Evolutionary conservation across 1,140 invertebrate species (phyloP).

Genomic region (Drepana arcuata): DNA sequence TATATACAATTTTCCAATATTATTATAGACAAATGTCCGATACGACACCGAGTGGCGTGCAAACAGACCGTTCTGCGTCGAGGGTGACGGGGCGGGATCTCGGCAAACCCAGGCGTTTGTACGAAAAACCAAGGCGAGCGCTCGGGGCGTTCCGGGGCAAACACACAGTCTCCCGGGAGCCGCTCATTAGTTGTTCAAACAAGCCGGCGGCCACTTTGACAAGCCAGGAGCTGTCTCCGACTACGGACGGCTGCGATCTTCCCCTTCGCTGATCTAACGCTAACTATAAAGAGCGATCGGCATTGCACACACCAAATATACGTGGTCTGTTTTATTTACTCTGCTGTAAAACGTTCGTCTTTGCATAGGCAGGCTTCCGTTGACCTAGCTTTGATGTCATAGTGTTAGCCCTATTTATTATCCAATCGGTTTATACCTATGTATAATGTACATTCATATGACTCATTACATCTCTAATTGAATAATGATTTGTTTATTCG

Average conservation of each 20-base stretch:
- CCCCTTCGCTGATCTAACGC: constrained; percentile 54
- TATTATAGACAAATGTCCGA: constrained; percentile 43
- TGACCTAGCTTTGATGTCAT: too few species aligned
- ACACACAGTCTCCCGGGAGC: constrained; percentile 33
- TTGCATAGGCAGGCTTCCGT: background rate
- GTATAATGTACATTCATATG: too few species aligned
- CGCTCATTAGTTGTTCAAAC: constrained; percentile 51
- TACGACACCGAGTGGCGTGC: constrained; percentile 38
- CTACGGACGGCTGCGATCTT: constrained; percentile 29
- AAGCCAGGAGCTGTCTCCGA: constrained; percentile 34
- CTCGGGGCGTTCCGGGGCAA: constrained; percentile 50
- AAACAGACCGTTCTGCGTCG: constrained; percentile 27
- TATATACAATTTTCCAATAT: too few species aligned
- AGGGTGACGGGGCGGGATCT: constrained; percentile 14
- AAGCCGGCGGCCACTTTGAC: constrained; percentile 63
- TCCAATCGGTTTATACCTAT: too few species aligned
- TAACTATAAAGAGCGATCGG: constrained; percentile 45
- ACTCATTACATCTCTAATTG: too few species aligned
- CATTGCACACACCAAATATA: constrained; percentile 32
- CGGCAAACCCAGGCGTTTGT: constrained; percentile 33
- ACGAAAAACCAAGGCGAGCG: constrained; percentile 42
- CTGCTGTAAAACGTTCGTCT: background rate
- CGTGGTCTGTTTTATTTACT: constrained; percentile 31
- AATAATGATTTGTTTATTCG: background rate
- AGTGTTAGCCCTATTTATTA: too few species aligned